Conservation (phyloP, 2,888 invertebrate species). For the Hirtodrosophila alboralis region DNA sequence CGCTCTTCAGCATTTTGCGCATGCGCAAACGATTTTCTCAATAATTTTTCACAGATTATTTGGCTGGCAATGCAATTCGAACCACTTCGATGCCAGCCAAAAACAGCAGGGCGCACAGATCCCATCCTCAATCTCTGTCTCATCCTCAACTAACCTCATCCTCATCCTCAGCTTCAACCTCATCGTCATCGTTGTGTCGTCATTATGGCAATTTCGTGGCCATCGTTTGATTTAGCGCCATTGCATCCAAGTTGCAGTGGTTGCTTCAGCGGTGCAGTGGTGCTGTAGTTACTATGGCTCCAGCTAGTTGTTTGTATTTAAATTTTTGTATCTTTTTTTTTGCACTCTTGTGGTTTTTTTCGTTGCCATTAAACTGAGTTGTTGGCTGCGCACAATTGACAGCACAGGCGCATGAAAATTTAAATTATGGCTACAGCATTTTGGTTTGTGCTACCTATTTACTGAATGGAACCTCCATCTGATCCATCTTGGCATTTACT, state of each 20-base stretch:
- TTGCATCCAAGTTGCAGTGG: conserved; percentile 23
- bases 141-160: conserved; percentile 12
- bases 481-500: conserved; percentile 28
- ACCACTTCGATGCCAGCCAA: not conserved
- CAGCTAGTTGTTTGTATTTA: conserved; percentile 68
- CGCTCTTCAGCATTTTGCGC: conserved; percentile 33
- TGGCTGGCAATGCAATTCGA: conserved; percentile 29
- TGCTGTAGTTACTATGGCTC: conserved; percentile 7
- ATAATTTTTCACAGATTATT: conserved; percentile 62
- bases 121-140: not conserved
- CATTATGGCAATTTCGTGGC: conserved; percentile 81
- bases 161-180: conserved; percentile 14
- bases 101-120: conserved; percentile 18
- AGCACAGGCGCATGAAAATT: conserved; percentile 67
- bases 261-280: not conserved
- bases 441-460: conserved; percentile 30
- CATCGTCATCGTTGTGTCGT: conserved; percentile 56
- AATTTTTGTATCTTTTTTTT: conserved; percentile 46
- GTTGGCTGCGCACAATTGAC: conserved; percentile 73
- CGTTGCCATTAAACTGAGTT: conserved; percentile 75
- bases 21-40: conserved; percentile 56
- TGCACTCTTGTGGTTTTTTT: conserved; percentile 26
- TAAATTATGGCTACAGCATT: conserved; percentile 65
- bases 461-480: conserved; percentile 22
- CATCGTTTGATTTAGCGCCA: conserved; percentile 78